Evolutionary conservation across 2,888 invertebrate genomes (phyloP).

Genomic region (Onthophagus sagittarius): DNA sequence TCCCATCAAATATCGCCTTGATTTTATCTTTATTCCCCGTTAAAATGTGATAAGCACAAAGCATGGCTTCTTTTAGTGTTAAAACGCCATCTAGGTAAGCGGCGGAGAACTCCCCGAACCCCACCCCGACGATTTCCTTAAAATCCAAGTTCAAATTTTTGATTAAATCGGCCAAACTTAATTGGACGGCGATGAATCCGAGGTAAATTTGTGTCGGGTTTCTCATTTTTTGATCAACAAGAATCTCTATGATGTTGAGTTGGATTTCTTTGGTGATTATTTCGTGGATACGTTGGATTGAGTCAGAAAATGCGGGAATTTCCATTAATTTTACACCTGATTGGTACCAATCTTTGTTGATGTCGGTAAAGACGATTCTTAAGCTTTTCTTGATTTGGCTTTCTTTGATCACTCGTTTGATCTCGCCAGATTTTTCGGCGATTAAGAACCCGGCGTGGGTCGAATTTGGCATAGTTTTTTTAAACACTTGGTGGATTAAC

Average conservation of each 20-base stretch:
- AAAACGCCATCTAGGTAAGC: constrained; percentile 89
- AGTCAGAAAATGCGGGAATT: constrained; percentile 12
- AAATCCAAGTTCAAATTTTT: constrained; percentile 48
- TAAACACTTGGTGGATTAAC: constrained; percentile 33
- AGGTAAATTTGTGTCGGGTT: constrained; percentile 20
- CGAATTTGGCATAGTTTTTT: background rate
- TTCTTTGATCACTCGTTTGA: background rate
- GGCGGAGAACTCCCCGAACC: constrained; percentile 86
- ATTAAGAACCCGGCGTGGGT: background rate
- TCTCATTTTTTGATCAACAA: background rate
- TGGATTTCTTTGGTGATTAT: background rate
- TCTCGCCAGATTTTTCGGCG: constrained; percentile 1
- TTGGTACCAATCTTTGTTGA: constrained; percentile 4
- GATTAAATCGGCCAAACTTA: constrained; percentile 48
- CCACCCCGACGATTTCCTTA: constrained; percentile 57
- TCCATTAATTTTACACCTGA: constrained; percentile 4
- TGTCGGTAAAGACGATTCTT: constrained; percentile 8
- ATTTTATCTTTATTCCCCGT: background rate
- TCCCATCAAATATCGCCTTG: background rate
- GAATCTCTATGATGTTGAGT: constrained; percentile 18
- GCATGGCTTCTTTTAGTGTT: constrained; percentile 68
- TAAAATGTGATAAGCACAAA: constrained; percentile 33
- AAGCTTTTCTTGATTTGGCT: background rate
- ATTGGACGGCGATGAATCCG: constrained; percentile 55
- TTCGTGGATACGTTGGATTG: constrained; percentile 16